Evolutionary conservation across 2,888 invertebrate genomes (phyloP), one percentile per base, ranked within the genome.

Genomic region (Andricus curvator): DNA sequence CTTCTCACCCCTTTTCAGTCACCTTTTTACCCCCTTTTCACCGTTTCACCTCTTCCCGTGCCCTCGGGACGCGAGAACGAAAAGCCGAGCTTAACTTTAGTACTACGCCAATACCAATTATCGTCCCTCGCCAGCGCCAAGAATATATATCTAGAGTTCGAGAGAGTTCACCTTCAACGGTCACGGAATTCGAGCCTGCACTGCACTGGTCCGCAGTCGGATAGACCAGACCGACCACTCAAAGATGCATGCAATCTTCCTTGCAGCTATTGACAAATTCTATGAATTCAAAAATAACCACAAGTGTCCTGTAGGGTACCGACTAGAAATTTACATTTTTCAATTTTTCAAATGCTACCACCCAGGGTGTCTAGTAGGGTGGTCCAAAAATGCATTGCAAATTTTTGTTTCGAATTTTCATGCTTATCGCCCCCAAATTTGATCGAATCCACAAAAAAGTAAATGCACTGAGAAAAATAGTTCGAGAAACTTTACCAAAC

Each of bases 81-180:
- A 79, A 66, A 79, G 56, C 80, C 22, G n/a, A 60, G 67, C 80
- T 83, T 67, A 48, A 77, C 81, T 78, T 67, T 66, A 17, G 66
- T 78, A 74, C 60, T 66, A 76, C 81, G 81, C 77, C 84, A 84
- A 83, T 83, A 83, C 85, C 83, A 84, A 85, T 86, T 86, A 85
- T 84, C 82, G 76, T 79, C 78, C 78, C 80, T 80, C 70, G 78
- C 77, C 74, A 74, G 74, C 20, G n/a, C 51, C 20, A 33, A 48
- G 11, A 20, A 70, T 48, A 70, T 29, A 70, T 48, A 48, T 48
- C 22, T 29, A 70, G 11, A 25, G 22, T 48, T 68, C 17, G 48
- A 25, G 68, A 48, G 68, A 51, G 20, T 51, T 70, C 70, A 29
- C 51, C 70, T 48, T 74, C 51, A 25, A 70, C 20, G 70, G 70